Evolutionary conservation across 2,888 invertebrate genomes (phyloP), one percentile per base, ranked within the genome.

Genomic region (Zaprionus bogoriensis): DNA sequence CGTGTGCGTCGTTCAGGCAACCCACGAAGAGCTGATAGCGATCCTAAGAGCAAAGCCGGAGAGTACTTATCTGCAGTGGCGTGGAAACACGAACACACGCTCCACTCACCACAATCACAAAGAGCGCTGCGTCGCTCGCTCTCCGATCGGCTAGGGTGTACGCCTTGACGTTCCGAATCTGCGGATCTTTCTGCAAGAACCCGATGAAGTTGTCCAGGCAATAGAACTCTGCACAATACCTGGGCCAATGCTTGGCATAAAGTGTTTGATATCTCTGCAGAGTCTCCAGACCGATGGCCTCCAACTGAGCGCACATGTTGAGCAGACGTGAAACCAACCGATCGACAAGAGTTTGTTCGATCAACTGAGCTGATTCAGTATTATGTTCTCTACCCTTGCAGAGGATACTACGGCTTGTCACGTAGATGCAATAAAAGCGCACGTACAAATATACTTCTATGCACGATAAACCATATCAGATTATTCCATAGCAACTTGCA

Each of bases 21-120:
- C 89, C 89, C 17, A 91, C 44, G 62, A 89, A 90, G 4, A 91
- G 54, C 38, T 90, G 89, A 81, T 91, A 90, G 12, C 90, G 88
- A 73, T 91, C 90, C 90, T 90, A 46, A 9, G 1, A 2, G 0
- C 6, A 25, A 17, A 17, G 5, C 9, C 1, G 5, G n/a, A n/a
- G n/a, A n/a, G n/a, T n/a, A n/a, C 7, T 10, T 14, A 5, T 6
- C 4, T 3, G 41, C n/a, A n/a, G n/a, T n/a, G n/a, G n/a, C n/a
- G n/a, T n/a, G 0, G 3, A 2, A 5, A 6, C 7, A 6, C n/a
- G 20, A 4, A 6, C 7, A 0, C 4, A 0, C 0, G 7, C 20
- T 4, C 5, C 4, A 53, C 64, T 17, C 27, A 84, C 79, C 76
- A 80, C 61, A 50, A 80, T 71, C 4, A 80, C 20, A 51, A 74